Evolutionary conservation across 2,113 vertebrate species (phyloP), one percentile per base, ranked within the genome.

Genomic region (Etheostoma spectabile): DNA sequence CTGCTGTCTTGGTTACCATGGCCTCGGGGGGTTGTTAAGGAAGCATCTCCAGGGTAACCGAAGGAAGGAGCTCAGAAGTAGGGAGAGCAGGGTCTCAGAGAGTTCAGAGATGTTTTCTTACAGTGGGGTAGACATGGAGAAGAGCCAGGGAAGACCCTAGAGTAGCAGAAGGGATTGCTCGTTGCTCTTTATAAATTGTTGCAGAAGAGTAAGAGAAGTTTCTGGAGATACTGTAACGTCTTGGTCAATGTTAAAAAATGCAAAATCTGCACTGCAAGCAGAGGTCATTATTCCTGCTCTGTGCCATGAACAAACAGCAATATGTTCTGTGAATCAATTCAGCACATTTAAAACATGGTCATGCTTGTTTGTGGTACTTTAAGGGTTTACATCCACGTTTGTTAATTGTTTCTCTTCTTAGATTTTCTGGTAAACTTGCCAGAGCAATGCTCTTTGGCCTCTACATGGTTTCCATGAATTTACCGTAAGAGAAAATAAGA

Each of bases 1-100:
- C 64, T 63, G 65, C 80, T 82, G 82, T 87, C 71, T 83, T 15
- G 1, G 65, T 75, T 61, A 77, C 19, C 42, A 45, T 38, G 13
- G 65, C 52, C 77, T 84, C 13, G 0, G 63, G 63, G 73, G 62
- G 63, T 83, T 86, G 81, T 83, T 74, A 83, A 88, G 80, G 61
- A 82, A 76, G 57, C 27, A 2, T 88, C 77, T 83, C 73, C 59
- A 19, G 69, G 79, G 88, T 77, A 80, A 84, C 42, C 14, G 12
- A 30, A 57, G 68, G 46, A 53, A 45, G 46, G 33, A 56, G 55
- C 14, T 15, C 10, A 46, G 22, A 74, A 30, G 51, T 69, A 64
- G 68, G 45, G 55, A 57, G 48, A 49, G 16, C 8, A 80, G 30
- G 55, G 67, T 86, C 53, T 69, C 59, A 0, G n/a, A 59, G 56